Percentiles rank a stretch among this genome's conserved stretches.
These are phyloP conservation scores for Ibidorhyncha struthersii DNA, from an alignment of 2,113 vertebrate species.

Conservation along the genomic window DNA sequence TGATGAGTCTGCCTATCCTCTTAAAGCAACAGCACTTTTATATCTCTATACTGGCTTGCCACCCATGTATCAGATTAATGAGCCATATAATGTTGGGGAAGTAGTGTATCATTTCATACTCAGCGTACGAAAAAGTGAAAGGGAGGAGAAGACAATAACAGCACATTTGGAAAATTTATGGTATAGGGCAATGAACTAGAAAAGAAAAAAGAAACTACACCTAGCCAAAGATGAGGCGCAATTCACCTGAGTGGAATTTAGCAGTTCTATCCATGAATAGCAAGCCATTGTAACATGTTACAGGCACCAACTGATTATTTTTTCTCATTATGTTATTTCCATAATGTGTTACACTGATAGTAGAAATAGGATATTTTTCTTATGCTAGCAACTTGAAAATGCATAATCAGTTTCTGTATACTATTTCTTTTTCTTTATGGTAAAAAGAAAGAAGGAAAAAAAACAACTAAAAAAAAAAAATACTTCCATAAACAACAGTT, in stretches of 20 bases:
- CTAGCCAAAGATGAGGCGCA: neutral
- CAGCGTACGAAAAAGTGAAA: neutral
- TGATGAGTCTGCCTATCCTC: neutral
- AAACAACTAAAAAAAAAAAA: accelerated
- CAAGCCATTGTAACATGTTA: neutral
- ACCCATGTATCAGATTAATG: neutral
- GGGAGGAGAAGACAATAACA: neutral
- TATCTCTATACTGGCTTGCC: neutral
- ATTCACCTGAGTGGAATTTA: neutral
- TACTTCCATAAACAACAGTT: neutral
- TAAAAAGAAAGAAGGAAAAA: neutral
- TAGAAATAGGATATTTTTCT: neutral
- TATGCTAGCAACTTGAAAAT: neutral
- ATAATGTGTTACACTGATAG: neutral
- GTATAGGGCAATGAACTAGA: neutral
- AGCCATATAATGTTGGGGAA: neutral
- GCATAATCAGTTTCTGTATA: neutral
- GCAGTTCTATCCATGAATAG: neutral
- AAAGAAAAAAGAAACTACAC: neutral
- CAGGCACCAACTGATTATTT: neutral
- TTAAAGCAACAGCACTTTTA: neutral
- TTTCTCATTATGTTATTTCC: neutral
- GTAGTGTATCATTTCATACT: neutral
- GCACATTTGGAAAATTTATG: neutral
- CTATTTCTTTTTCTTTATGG: neutral